Base-by-base conservation (phyloP, 53 echinoderm and acorn worm species). In the Crossaster papposus region DNA sequence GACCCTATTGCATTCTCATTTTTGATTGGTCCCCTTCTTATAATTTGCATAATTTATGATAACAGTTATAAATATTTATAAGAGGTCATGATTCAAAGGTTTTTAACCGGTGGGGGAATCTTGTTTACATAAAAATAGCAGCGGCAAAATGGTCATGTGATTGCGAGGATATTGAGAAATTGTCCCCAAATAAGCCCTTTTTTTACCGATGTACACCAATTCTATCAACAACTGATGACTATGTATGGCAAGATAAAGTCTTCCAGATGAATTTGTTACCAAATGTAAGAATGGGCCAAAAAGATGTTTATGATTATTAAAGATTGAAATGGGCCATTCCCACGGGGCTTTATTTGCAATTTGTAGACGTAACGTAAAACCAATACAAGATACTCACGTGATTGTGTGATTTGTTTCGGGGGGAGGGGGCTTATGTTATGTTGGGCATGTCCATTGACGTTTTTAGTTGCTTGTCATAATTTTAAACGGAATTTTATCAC, bases 131-230 rank as follows among this genome's bases (percentile, higher is more conserved):
- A 23, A n/a, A 26, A 38, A 9, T 17, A 24, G 23, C 7, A 10
- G 20, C 20, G 68, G 17, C 4, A 68, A 68, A 24, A 4, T 26
- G 68, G 28, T 5, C 68, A 23, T 50, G 37, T 51, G 50, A 24
- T 23, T 26, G 44, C 50, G 78, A 22, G 5, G 36, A 3, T 2
- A 51, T 12, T 20, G 10, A 2, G 29, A 78, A 50, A 24, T 38
- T n/a, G 50, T 10, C 24, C 37, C 8, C 24, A n/a, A 31, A 14
- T 78, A 78, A 78, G 13, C n/a, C 26, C 50, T 50, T 78, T 78
- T 78, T 78, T 78, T 24, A 78, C 30, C 78, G 50, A 26, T 68
- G 24, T 68, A 68, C 28, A n/a, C 24, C 78, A 78, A 78, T 78
- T 3, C 75, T 78, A 28, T 1, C 44, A 23, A 75, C 34, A 36